Base-by-base conservation (phyloP, 2,113 vertebrate species). In the Spermophilus dauricus region DNA sequence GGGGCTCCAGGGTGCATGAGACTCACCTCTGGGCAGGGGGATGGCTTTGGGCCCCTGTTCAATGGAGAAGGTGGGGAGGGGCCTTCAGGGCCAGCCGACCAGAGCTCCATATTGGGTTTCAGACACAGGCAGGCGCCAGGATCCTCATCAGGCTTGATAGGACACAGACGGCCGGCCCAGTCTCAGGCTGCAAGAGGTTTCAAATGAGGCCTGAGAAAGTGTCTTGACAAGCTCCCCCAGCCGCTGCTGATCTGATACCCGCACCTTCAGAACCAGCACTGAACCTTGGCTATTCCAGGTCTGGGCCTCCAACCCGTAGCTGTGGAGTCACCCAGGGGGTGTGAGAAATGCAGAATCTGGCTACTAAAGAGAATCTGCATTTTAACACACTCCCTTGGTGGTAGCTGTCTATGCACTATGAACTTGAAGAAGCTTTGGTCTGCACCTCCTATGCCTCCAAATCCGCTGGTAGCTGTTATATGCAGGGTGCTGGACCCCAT, bases 251-350 rank as follows among this genome's bases (percentile, higher is more conserved):
- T 42, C 63, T 18, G 26, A 42, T n/a, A 53, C 3, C 75, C 67
- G 4, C 13, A 16, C 58, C 56, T 56, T 1, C 56, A 95, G 70
- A 76, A 48, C 30, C n/a, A 42, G 78, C 20, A 3, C 56, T 7
- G 12, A 42, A 0, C 73, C n/a, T 4, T 2, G 0, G 28, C 51
- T 10, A 0, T 11, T 17, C 18, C 10, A 24, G 5, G 39, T 75
- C 11, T 32, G 39, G 20, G 26, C 76, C 32, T 34, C 32, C 1
- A 2, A 53, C 30, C 67, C 8, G 48, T 5, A 70, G 58, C 58
- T 37, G 24, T 2, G 0, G 10, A 0, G 34, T n/a, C 72, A 1
- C 53, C 42, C 18, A 14, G 53, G 61, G 76, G 30, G 4, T 51
- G 26, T 6, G 22, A 17, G 26, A 70, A 67, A 16, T 32, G 48